Evolutionary conservation across 1,140 invertebrate species (phyloP).

Genomic region (Cotesia chilonis): DNA sequence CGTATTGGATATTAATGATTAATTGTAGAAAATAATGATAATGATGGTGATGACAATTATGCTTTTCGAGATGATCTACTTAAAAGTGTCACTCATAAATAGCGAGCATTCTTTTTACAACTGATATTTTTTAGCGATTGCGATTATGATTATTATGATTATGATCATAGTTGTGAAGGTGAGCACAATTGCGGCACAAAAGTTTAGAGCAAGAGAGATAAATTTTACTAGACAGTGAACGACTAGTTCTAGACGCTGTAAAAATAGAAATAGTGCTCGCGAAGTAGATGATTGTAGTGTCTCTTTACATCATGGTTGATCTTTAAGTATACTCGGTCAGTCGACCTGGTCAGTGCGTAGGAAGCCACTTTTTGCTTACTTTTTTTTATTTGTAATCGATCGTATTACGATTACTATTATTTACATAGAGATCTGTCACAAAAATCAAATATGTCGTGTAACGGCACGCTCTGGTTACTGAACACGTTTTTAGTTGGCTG

Average conservation of each 20-base stretch:
- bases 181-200: background rate
- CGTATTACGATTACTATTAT: too few species aligned
- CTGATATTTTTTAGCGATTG: too few species aligned
- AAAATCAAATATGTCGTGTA: background rate
- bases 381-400: background rate
- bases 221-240: slow-evolving; percentile 9
- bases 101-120: too few species aligned
- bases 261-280: slow-evolving; percentile 49
- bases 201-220: background rate
- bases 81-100: too few species aligned
- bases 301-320: slow-evolving; percentile 41
- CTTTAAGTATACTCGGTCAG: slow-evolving; percentile 50
- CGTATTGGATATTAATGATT: too few species aligned
- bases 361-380: slow-evolving; percentile 21
- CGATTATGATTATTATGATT: too few species aligned
- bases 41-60: too few species aligned
- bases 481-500: too few species aligned
- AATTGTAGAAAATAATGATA: too few species aligned
- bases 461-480: too few species aligned
- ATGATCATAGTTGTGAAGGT: too few species aligned
- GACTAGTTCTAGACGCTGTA: slow-evolving; percentile 11
- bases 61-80: too few species aligned
- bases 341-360: slow-evolving; percentile 45
- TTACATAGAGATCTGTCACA: background rate
- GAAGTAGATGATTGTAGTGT: slow-evolving; percentile 41